phyloP scores from a whole-genome alignment of 2,888 invertebrate genomes.

The Lasioglossum malachurum region DNA sequence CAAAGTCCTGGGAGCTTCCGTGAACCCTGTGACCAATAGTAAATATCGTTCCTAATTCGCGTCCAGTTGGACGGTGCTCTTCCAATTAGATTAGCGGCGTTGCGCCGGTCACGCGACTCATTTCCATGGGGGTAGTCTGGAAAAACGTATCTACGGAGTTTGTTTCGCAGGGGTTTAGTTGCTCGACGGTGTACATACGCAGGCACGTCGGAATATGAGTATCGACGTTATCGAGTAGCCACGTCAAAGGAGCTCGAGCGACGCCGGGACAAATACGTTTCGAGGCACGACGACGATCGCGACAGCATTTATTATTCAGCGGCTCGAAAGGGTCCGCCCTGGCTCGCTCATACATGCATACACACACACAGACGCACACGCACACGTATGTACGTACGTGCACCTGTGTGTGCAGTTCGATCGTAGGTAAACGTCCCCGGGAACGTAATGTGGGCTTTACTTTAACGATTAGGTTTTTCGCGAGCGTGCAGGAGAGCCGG shows the following conservation, averaged over 20 bases:
- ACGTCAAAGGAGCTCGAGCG: slow-evolving; percentile 66
- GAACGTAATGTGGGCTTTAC: slow-evolving; percentile 70
- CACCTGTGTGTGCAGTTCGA: slow-evolving; percentile 64
- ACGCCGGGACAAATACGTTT: slow-evolving; percentile 72
- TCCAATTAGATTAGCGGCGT: background rate
- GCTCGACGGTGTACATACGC: slow-evolving; percentile 10
- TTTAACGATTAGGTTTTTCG: slow-evolving; percentile 72
- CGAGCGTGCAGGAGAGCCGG: slow-evolving; percentile 53
- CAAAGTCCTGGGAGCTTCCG: background rate
- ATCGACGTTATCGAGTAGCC: slow-evolving; percentile 72
- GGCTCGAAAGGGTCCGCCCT: slow-evolving; percentile 67
- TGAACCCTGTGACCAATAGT: background rate
- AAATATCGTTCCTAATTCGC: background rate
- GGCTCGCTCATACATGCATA: background rate
- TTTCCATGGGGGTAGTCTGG: background rate
- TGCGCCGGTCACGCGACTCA: background rate
- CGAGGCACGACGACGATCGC: slow-evolving; percentile 70
- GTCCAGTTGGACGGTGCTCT: background rate
- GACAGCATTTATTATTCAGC: slow-evolving; percentile 70
- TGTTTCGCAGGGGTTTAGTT: slow-evolving; percentile 53
- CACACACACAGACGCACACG: background rate
- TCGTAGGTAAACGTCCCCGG: slow-evolving; percentile 70
- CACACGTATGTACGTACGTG: background rate
- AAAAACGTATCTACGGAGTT: slow-evolving; percentile 9
- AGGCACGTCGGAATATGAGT: slow-evolving; percentile 57